Evolutionary conservation across 2,888 invertebrate genomes (phyloP).

Genomic region (Acronicta alni): DNA sequence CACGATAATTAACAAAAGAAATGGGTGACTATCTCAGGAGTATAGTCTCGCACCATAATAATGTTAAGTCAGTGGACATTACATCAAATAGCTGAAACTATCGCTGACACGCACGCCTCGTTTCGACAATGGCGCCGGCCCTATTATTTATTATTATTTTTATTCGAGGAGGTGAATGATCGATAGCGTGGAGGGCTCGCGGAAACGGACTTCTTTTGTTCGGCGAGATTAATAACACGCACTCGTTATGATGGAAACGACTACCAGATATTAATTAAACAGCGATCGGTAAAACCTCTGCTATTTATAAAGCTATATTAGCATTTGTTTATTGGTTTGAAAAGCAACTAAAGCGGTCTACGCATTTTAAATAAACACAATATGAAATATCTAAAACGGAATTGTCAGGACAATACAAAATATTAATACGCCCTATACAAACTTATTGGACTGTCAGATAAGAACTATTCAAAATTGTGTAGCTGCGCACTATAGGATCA

Average conservation of each 20-base stretch:
- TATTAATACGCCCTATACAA: conserved; percentile 28
- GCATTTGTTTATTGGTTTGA: conserved; percentile 3
- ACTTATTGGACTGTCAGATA: conserved; percentile 50
- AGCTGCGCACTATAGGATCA: conserved; percentile 64
- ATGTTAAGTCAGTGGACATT: conserved; percentile 65
- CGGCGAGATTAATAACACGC: conserved; percentile 85
- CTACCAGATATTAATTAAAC: conserved; percentile 81
- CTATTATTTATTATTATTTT: conserved; percentile 87
- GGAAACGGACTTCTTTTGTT: conserved; percentile 85
- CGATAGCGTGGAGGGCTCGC: conserved; percentile 81
- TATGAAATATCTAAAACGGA: neutral
- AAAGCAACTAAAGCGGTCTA: conserved; percentile 1
- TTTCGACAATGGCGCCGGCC: conserved; percentile 81
- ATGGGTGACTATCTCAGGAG: conserved; percentile 50
- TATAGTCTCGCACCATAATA: conserved; percentile 49
- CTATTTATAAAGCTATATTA: conserved; percentile 31
- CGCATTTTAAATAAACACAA: conserved; percentile 11
- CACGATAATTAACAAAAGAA: conserved; percentile 58
- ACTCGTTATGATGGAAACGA: conserved; percentile 76
- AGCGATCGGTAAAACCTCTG: conserved; percentile 64
- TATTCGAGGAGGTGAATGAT: conserved; percentile 85
- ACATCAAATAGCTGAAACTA: conserved; percentile 71
- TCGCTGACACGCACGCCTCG: conserved; percentile 80
- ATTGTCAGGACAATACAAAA: conserved; percentile 6
- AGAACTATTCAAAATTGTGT: conserved; percentile 65